Conservation (phyloP, 2,113 vertebrate genomes). For the Edolisoma coerulescens region DNA sequence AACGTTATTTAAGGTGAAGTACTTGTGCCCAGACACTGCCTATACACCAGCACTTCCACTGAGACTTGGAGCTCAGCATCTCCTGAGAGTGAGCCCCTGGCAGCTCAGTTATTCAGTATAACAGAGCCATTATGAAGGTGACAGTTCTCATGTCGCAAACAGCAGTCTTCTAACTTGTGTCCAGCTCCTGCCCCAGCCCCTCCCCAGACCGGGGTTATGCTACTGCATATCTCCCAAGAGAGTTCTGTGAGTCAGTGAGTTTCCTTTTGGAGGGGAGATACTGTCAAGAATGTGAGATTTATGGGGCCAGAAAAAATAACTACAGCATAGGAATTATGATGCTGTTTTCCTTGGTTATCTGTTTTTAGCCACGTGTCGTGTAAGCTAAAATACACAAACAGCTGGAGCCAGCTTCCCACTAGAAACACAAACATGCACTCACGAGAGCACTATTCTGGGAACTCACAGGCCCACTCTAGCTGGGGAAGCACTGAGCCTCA, state of each 20-base stretch:
- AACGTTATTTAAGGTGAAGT: neutral
- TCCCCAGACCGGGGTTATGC: neutral
- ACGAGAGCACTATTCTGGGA: neutral
- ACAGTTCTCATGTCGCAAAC: neutral
- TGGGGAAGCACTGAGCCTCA: accelerated
- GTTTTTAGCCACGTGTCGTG: neutral
- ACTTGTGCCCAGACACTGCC: neutral
- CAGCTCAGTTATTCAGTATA: neutral
- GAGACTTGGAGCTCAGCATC: neutral
- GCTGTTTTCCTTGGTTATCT: neutral
- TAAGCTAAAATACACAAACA: neutral
- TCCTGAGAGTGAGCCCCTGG: neutral
- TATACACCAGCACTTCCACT: neutral
- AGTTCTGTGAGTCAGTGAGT: neutral
- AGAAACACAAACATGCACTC: neutral
- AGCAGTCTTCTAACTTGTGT: neutral
- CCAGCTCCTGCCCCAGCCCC: neutral
- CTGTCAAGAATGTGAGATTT: neutral
- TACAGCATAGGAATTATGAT: neutral
- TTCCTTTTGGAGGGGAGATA: neutral
- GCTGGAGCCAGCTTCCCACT: neutral
- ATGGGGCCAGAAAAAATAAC: neutral
- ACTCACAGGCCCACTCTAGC: neutral
- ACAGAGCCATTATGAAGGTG: neutral
- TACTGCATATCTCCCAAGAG: neutral